phyloP scores from a whole-genome alignment of 1,140 invertebrate species.

The Macrocentrus cingulum region DNA sequence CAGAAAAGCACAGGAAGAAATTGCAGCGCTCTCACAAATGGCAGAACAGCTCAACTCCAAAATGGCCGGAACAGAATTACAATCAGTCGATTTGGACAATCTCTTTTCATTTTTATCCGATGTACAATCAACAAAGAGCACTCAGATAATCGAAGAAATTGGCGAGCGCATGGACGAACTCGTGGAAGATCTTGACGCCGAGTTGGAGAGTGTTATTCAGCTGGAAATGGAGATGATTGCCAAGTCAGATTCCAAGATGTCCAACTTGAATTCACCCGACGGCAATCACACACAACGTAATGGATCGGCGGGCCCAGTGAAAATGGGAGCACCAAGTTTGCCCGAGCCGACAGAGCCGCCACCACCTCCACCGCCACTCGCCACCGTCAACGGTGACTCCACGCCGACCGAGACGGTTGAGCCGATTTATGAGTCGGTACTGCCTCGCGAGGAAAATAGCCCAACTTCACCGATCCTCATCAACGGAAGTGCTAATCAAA shows the following conservation, averaged over 20 bases:
- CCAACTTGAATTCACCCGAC: constrained; percentile 31
- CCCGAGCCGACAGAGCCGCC: constrained; percentile 74
- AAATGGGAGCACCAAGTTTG: constrained; percentile 63
- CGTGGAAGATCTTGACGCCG: constrained; percentile 76
- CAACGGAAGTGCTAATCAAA: constrained; percentile 40
- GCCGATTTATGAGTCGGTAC: constrained; percentile 83
- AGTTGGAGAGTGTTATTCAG: constrained; percentile 67
- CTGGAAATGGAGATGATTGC: constrained; percentile 57
- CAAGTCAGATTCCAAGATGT: constrained; percentile 48
- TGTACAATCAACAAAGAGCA: constrained; percentile 66
- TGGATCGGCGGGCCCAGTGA: constrained; percentile 36
- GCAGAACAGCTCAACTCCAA: constrained; percentile 75
- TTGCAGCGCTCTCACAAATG: constrained; percentile 73
- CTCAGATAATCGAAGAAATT: constrained; percentile 80
- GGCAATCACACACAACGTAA: constrained; percentile 25
- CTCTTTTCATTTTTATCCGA: constrained; percentile 91
- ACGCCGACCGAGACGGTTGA: constrained; percentile 60
- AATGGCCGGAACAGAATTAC: constrained; percentile 58
- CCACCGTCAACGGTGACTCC: constrained; percentile 40
- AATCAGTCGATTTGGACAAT: constrained; percentile 88
- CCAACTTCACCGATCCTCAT: constrained; percentile 42
- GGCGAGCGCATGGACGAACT: constrained; percentile 81
- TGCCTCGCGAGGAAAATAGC: constrained; percentile 66
- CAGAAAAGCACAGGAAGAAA: constrained; percentile 75
- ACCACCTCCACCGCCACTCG: constrained; percentile 49